phyloP scores from a whole-genome alignment of 2,797 vertebrate species.

The Peromyscus eremicus region DNA sequence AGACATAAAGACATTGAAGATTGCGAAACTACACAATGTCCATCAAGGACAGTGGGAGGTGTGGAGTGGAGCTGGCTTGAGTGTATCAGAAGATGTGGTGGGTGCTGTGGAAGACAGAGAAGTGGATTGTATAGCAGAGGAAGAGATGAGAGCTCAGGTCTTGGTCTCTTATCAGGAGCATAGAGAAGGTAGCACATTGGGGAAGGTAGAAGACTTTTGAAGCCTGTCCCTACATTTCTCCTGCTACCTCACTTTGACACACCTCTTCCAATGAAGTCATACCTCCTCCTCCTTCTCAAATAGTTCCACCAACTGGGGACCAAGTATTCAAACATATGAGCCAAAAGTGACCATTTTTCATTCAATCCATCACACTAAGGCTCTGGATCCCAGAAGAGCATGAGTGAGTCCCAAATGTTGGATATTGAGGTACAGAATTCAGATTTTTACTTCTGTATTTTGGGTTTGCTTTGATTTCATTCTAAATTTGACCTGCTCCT shows the following conservation, averaged over 20 bases:
- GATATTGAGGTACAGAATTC: neutral
- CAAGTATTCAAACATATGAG: neutral
- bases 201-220: too few relatives aligned
- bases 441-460: neutral
- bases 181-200: neutral
- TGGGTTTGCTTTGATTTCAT: neutral
- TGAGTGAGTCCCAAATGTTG: too few relatives aligned
- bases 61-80: too few relatives aligned
- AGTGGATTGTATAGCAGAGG: neutral
- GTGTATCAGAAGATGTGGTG: neutral
- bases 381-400: neutral
- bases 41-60: too few relatives aligned
- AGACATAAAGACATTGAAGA: neutral
- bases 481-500: neutral
- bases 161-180: neutral
- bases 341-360: neutral
- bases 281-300: too few relatives aligned
- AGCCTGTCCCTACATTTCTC: neutral
- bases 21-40: too few relatives aligned
- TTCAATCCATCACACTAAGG: neutral
- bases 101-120: neutral
- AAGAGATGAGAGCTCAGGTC: neutral
- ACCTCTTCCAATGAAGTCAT: neutral
- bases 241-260: neutral
- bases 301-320: too few relatives aligned